Base-by-base conservation (phyloP, 1,140 invertebrate genomes). In the Hyposmocoma kahamanoa region DNA sequence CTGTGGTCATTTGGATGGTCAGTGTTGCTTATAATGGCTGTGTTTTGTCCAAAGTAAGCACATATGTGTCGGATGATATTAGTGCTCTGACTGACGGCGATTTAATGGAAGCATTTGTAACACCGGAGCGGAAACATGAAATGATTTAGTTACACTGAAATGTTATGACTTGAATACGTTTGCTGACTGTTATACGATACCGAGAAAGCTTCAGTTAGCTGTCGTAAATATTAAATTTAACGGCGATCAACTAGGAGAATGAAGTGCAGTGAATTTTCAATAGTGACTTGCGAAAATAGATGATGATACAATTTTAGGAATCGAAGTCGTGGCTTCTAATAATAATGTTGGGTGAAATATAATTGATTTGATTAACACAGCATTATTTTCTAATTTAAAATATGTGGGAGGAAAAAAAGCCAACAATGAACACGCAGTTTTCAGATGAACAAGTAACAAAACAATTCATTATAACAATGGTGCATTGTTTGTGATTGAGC, bases 401-500 rank as follows among this genome's bases (percentile, higher is more conserved):
- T 49, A 62, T 67, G 72, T 75, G 63, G 72, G 69, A 26, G 65
- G 57, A 68, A 68, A 68, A 71, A 62, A 67, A 64, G 55, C 43
- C 50, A 62, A 62, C 62, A 71, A 64, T 75, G 69, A 75, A 47
- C 39, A 41, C 42, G 69, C 71, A 62, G 49, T 62, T 70, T 70
- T 61, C 39, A 51, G 59, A 57, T 59, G 56, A 64, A 63, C 67
- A 62, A 45, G 45, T 65, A 65, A 71, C 57, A 62, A 72, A 72
- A 65, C 64, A 68, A 72, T 72, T 67, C 66, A 71, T 71, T 67
- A 65, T 50, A 64, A 79, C 76, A 80, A 80, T 80, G 59, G 76
- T 41, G 58, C 53, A 80, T 80, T 80, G 76, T 80, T 77, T 72
- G 59, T 72, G 67, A 67, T 73, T 66, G 53, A 60, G 63, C 47